phyloP scores from a whole-genome alignment of 2,797 vertebrate genomes.

The Artibeus jamaicensis region DNA sequence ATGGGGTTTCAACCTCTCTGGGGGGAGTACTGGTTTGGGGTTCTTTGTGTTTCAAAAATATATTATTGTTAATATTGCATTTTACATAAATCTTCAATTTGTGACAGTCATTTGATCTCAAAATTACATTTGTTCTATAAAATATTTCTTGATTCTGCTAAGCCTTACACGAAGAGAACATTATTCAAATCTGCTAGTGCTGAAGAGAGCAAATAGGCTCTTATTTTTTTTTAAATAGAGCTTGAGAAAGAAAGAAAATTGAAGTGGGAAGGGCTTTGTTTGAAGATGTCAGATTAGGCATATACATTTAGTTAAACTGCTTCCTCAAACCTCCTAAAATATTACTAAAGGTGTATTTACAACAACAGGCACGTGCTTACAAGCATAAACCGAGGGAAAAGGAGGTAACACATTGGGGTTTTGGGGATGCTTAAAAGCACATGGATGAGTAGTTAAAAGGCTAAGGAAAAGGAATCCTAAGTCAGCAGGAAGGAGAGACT shows the following conservation, averaged over 20 bases:
- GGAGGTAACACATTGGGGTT: not conserved
- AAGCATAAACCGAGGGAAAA: not conserved
- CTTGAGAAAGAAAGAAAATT: not conserved
- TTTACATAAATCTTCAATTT: constrained; percentile 27
- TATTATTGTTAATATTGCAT: not conserved
- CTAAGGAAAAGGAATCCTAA: not conserved
- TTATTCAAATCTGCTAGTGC: not conserved
- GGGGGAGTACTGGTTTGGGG: not conserved
- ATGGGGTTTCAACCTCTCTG: not conserved
- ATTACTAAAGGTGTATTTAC: not conserved
- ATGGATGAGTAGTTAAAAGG: not conserved
- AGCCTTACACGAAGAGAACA: not conserved
- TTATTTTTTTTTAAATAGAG: not conserved
- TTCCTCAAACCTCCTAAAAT: not conserved
- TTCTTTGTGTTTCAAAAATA: not conserved
- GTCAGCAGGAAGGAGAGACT: not conserved
- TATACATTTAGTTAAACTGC: not conserved
- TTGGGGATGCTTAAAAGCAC: not conserved
- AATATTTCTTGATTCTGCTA: not conserved
- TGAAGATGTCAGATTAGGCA: not conserved
- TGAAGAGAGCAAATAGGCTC: not conserved
- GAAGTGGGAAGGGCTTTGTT: not conserved
- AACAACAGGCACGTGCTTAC: not conserved
- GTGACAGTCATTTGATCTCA: not conserved
- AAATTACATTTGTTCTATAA: not conserved